Percentiles rank a stretch among this genome's conserved stretches.
Conservation (phyloP, 2,888 invertebrate species). For the Noctua janthina region DNA sequence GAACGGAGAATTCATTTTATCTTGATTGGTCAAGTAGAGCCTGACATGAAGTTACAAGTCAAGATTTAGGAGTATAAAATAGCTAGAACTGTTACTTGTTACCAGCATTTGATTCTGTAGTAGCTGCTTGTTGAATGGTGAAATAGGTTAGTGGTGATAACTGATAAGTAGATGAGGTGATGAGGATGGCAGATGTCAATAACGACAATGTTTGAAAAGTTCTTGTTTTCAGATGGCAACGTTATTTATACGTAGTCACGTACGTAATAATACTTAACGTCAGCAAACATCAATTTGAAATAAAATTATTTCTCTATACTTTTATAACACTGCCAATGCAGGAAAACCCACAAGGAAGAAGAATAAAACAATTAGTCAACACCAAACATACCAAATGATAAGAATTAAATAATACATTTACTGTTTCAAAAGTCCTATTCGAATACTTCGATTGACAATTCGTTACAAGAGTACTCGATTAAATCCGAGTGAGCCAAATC, state of each 20-base stretch:
- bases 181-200: not conserved
- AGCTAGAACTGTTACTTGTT: not conserved
- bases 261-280: not conserved
- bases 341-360: constrained; percentile 37
- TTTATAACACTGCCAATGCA: constrained; percentile 6
- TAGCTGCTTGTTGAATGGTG: not conserved
- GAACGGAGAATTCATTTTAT: not conserved
- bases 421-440: not conserved
- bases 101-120: not conserved
- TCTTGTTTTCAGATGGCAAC: not conserved
- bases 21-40: not conserved
- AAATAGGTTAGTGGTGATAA: not conserved
- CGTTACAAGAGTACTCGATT: not conserved
- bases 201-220: not conserved
- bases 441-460: constrained; percentile 18
- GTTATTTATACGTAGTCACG: not conserved
- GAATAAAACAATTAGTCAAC: constrained; percentile 38
- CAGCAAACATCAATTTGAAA: not conserved
- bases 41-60: not conserved
- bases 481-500: not conserved
- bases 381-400: constrained; percentile 12
- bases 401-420: constrained; percentile 6
- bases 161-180: not conserved
- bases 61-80: not conserved
- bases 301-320: constrained; percentile 2